These are phyloP conservation scores for Lethrus apterus DNA, from an alignment of 1,140 invertebrate species.

Conservation along the genomic window DNA sequence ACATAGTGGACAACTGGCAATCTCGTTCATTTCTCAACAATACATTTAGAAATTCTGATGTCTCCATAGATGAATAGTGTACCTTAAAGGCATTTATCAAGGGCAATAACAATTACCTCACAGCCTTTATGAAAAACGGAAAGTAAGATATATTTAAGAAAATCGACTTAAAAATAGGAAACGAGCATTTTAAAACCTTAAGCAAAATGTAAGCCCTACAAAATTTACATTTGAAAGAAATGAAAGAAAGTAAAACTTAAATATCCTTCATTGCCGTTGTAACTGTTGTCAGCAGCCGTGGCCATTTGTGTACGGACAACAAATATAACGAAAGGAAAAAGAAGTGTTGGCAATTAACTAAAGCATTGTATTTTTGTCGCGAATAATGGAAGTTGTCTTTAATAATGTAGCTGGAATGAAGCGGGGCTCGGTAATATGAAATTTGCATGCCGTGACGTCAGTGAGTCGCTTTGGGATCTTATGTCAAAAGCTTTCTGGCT, in stretches of 20 bases:
- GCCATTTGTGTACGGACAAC: conserved; percentile 29
- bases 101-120: too few species aligned
- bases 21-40: too few species aligned
- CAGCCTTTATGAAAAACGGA: too few species aligned
- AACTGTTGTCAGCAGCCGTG: conserved; percentile 25
- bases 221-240: conserved; percentile 30
- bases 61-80: too few species aligned
- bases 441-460: conserved; percentile 32
- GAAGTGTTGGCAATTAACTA: conserved; percentile 35
- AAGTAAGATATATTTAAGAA: too few species aligned
- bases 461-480: conserved; percentile 22
- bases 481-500: conserved; percentile 26
- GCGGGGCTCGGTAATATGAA: conserved; percentile 25
- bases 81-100: too few species aligned
- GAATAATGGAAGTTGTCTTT: conserved; percentile 35
- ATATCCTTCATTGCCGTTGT: conserved; percentile 24
- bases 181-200: too few species aligned
- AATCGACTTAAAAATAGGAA: too few species aligned
- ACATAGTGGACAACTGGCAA: too few species aligned
- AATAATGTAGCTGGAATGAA: conserved; percentile 32
- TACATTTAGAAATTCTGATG: too few species aligned
- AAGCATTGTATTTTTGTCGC: conserved; percentile 30
- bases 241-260: conserved; percentile 26
- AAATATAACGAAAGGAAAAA: conserved; percentile 30
- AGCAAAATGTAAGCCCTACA: conserved; percentile 12